Evolutionary conservation across 2,888 invertebrate genomes (phyloP).

Genomic region (Stomorhina lunata): DNA sequence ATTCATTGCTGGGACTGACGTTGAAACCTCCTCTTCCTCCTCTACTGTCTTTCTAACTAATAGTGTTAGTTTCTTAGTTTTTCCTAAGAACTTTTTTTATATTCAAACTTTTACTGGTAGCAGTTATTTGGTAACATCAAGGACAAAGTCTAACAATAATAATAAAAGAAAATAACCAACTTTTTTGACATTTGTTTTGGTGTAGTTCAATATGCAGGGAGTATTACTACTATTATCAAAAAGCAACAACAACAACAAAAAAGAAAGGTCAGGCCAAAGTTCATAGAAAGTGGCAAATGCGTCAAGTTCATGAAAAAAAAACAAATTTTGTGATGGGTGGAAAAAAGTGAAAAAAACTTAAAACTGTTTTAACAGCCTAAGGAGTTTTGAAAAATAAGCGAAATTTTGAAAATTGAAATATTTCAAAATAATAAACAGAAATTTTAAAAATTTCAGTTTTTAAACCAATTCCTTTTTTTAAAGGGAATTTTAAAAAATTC

Average conservation of each 20-base stretch:
- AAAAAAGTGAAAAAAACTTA: not conserved
- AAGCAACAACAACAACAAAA: not conserved
- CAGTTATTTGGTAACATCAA: not conserved
- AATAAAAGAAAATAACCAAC: not conserved
- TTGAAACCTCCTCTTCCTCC: too few species aligned
- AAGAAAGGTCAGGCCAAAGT: conserved; percentile 41
- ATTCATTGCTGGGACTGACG: too few species aligned
- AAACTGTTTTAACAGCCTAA: conserved; percentile 1
- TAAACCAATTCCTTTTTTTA: too few species aligned
- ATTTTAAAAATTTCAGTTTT: too few species aligned
- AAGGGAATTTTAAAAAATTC: too few species aligned
- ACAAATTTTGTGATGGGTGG: not conserved
- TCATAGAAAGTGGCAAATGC: conserved; percentile 34
- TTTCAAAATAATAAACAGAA: too few species aligned
- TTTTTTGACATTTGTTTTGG: conserved; percentile 14
- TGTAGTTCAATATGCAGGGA: not conserved
- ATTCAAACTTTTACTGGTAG: not conserved
- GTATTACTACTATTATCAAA: not conserved
- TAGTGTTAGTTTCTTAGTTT: not conserved
- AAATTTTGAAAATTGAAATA: too few species aligned
- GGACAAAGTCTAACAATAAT: conserved; percentile 21
- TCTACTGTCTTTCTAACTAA: too few species aligned
- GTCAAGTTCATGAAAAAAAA: conserved; percentile 51
- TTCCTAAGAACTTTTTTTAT: not conserved
- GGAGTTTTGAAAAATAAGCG: too few species aligned